These are phyloP conservation scores for Mesorhabditis sp. DNA, from an alignment of 2,888 invertebrate species.

Conservation along the genomic window DNA sequence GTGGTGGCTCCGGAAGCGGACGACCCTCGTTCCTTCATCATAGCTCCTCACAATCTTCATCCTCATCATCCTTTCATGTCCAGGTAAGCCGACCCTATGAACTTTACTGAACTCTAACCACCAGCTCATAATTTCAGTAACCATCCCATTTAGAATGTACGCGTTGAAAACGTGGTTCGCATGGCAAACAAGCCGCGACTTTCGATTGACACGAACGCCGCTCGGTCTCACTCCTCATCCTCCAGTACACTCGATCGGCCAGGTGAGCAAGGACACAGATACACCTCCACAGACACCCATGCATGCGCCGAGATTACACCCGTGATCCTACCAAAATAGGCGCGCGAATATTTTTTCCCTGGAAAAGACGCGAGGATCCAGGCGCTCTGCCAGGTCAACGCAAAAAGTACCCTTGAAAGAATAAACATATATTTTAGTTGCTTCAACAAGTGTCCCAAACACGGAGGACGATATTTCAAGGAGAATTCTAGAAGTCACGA, in stretches of 20 bases:
- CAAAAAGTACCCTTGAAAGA: neutral
- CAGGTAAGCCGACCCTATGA: no score
- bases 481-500: conserved; percentile 30
- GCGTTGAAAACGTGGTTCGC: conserved; percentile 17
- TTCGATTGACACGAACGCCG: conserved; percentile 31
- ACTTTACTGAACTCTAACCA: no score
- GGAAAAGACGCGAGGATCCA: no score
- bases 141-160: neutral
- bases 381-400: no score
- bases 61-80: neutral
- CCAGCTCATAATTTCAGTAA: no score
- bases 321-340: no score
- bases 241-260: neutral
- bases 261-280: no score
- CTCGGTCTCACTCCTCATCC: neutral
- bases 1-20: neutral
- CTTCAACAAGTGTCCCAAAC: neutral
- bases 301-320: no score
- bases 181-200: conserved; percentile 40
- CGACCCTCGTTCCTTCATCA: neutral
- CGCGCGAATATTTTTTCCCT: no score
- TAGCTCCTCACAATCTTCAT: neutral
- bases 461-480: conserved; percentile 23
- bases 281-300: no score
- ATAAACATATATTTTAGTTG: neutral